Evolutionary conservation across 2,113 vertebrate genomes (phyloP), one percentile per base, ranked within the genome.

Genomic region (Mustelus asterias): DNA sequence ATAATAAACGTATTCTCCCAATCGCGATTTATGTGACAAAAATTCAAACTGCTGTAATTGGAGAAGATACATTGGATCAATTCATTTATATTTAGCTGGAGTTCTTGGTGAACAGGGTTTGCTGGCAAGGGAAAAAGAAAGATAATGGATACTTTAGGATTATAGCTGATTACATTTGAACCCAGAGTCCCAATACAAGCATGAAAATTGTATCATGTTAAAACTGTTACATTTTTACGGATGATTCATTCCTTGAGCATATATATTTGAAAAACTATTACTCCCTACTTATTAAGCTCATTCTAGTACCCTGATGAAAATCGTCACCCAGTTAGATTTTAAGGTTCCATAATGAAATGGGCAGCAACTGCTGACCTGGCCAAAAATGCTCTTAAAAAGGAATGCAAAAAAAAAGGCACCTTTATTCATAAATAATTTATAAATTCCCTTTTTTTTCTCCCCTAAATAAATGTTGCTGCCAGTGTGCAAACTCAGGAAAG

Each of bases 1-100:
- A 44, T 96, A 96, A 96, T 95, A 96, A 96, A 95, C 67, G 95
- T 95, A 76, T 95, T 88, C 65, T 96, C 94, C 44, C 70, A 95
- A 96, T 44, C 89, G 48, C 94, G 78, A 37, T 96, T 96, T 95
- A 95, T 96, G 85, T 89, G 96, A 90, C 37, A 96, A 96, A 76
- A 33, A 90, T 86, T 65, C 96, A 96, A 95, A 95, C 13, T 48
- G 44, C 41, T 29, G 94, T 70, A 76, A 72, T 14, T 95, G 94
- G 44, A 72, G 54, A 44, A 29, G 37, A 54, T 69, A 2, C 26
- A 95, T 72, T 95, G 94, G 69, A 72, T 72, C 69, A 95, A 95
- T 95, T 72, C 67, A 72, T 70, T 95, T 76, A 48, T 72, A 95
- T 76, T 72, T 95, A 72, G 24, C 94, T 72, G 94, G 29, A 29